Conservation (phyloP, 1,140 invertebrate genomes). For the Tigriopus japonicus region DNA sequence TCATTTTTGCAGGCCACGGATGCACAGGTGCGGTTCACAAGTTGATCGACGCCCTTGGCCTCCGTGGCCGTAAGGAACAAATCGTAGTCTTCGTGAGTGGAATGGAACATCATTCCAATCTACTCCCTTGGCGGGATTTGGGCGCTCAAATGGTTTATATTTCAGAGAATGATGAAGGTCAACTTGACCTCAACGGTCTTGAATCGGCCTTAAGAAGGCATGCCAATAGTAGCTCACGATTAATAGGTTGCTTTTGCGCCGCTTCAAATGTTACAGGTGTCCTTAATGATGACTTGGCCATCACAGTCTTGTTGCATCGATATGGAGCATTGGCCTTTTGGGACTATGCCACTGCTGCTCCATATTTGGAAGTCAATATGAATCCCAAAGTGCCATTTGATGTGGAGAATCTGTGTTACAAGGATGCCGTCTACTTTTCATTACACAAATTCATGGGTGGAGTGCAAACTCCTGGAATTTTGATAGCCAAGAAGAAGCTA, state of each 20-base stretch:
- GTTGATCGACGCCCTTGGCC: slow-evolving; percentile 42
- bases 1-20: slow-evolving; percentile 56
- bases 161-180: slow-evolving; percentile 48
- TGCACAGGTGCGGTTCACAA: slow-evolving; percentile 47
- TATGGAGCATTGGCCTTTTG: slow-evolving; percentile 65
- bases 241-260: slow-evolving; percentile 70
- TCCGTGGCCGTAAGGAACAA: background rate
- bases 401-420: slow-evolving; percentile 43
- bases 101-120: slow-evolving; percentile 58
- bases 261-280: slow-evolving; percentile 79
- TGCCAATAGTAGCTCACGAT: slow-evolving; percentile 23
- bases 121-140: slow-evolving; percentile 62
- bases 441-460: slow-evolving; percentile 80
- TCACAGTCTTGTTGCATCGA: slow-evolving; percentile 58
- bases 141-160: slow-evolving; percentile 21
- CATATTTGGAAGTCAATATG: slow-evolving; percentile 62
- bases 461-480: slow-evolving; percentile 55
- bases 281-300: slow-evolving; percentile 56
- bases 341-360: slow-evolving; percentile 73
- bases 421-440: slow-evolving; percentile 78
- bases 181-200: slow-evolving; percentile 54
- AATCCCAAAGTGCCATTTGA: slow-evolving; percentile 51
- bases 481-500: slow-evolving; percentile 43
- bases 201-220: slow-evolving; percentile 38
- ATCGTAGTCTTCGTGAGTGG: background rate